Conservation (phyloP, 2,113 vertebrate genomes). For the Strix uralensis region DNA sequence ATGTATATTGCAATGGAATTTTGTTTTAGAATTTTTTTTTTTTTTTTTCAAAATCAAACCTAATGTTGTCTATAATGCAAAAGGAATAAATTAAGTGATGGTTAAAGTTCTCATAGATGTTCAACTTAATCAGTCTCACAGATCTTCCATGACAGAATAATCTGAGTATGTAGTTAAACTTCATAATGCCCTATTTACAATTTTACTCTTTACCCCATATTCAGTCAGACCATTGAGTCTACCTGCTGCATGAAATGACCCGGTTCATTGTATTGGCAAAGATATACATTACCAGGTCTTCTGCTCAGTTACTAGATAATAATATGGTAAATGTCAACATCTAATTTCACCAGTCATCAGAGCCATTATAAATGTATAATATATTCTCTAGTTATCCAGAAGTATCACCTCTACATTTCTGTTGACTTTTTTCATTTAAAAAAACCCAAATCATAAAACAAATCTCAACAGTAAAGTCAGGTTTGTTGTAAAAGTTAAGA, state of each 20-base stretch:
- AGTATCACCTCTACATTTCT: background rate
- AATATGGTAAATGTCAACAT: background rate
- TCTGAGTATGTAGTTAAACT: background rate
- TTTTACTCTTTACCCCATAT: background rate
- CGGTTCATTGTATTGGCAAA: background rate
- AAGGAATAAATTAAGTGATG: background rate
- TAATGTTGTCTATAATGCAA: background rate
- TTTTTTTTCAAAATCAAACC: background rate
- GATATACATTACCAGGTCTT: background rate
- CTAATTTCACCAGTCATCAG: background rate
- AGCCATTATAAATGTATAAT: background rate
- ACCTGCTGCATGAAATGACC: background rate
- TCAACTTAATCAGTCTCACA: background rate
- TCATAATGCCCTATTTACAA: background rate
- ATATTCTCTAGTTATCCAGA: background rate
- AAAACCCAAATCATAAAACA: fast-evolving
- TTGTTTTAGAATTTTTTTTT: background rate
- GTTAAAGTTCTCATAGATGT: background rate
- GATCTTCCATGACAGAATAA: background rate
- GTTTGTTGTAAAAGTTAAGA: background rate
- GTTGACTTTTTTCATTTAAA: background rate
- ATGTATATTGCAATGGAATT: background rate
- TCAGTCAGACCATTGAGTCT: background rate
- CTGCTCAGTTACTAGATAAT: background rate
- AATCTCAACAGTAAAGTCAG: background rate